Evolutionary conservation across 1,140 invertebrate species (phyloP).

Genomic region (Eulimnadia texana): DNA sequence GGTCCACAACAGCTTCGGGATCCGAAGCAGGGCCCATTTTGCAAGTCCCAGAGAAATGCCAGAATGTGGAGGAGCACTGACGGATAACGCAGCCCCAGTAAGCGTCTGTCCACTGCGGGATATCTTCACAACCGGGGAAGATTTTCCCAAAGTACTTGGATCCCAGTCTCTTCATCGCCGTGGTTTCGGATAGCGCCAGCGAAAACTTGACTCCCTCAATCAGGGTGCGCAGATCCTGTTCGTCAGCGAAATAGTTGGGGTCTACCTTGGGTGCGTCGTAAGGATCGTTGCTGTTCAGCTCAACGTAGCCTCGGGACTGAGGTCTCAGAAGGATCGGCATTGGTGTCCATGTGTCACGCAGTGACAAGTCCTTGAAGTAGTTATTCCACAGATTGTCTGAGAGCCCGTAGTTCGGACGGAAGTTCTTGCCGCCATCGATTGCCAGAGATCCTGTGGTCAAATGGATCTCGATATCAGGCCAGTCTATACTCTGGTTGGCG

Average conservation of each 20-base stretch:
- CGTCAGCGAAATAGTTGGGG: conserved; percentile 29
- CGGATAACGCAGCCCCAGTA: conserved; percentile 51
- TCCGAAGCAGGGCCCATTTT: conserved; percentile 14
- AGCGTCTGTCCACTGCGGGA: conserved; percentile 40
- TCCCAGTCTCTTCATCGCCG: conserved; percentile 36
- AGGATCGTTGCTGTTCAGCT: conserved; percentile 29
- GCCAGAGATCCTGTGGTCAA: conserved; percentile 51
- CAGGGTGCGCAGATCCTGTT: conserved; percentile 23
- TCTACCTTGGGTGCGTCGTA: conserved; percentile 34
- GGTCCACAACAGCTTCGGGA: conserved; percentile 21
- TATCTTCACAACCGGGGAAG: conserved; percentile 40
- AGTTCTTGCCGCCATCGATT: conserved; percentile 54
- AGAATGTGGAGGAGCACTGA: conserved; percentile 1
- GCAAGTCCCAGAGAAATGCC: conserved; percentile 15
- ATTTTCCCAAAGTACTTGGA: conserved; percentile 39
- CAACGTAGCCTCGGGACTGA: conserved; percentile 24
- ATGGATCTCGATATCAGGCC: conserved; percentile 63
- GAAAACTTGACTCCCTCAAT: conserved; percentile 45
- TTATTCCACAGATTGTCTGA: conserved; percentile 46
- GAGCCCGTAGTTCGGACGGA: conserved; percentile 28
- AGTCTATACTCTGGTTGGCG: conserved; percentile 41
- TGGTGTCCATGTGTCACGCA: conserved; percentile 45
- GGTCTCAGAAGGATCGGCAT: conserved; percentile 26
- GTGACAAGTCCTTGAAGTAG: conserved; percentile 50
- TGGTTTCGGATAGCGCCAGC: conserved; percentile 41